Evolutionary conservation across 2,797 vertebrate genomes (phyloP).

Genomic region (Brachyrhaphis roseni): DNA sequence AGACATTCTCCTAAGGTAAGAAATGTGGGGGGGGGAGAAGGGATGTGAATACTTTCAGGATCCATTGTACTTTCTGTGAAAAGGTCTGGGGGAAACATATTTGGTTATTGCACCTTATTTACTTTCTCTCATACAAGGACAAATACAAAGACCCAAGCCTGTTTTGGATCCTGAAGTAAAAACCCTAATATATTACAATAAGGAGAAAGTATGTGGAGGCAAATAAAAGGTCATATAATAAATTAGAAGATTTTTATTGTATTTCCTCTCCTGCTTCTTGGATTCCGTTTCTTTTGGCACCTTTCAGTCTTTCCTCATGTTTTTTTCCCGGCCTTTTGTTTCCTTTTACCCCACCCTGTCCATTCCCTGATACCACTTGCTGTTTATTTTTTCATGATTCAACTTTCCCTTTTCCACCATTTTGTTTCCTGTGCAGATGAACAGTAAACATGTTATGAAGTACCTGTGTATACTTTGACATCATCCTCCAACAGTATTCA

Average conservation of each 20-base stretch:
- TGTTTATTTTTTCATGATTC: slow-evolving; percentile 22
- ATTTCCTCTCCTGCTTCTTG: slow-evolving; percentile 25
- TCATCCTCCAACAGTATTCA: slow-evolving; percentile 29
- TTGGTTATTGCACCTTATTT: slow-evolving; percentile 48
- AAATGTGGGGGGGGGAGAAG: neutral
- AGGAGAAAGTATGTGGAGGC: slow-evolving; percentile 5
- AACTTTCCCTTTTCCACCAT: slow-evolving; percentile 38
- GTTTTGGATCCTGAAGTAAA: slow-evolving; percentile 5
- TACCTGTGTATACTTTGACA: slow-evolving; percentile 28
- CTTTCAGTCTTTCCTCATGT: slow-evolving; percentile 19
- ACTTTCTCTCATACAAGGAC: slow-evolving; percentile 22
- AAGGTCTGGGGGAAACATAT: slow-evolving; percentile 19
- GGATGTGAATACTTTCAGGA: neutral
- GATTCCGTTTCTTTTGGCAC: slow-evolving; percentile 33
- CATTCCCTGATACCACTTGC: slow-evolving; percentile 38
- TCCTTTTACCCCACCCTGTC: neutral
- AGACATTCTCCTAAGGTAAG: neutral
- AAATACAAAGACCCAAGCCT: slow-evolving; percentile 17
- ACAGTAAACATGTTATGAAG: slow-evolving; percentile 18
- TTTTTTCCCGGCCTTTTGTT: neutral
- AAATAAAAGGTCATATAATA: slow-evolving; percentile 23
- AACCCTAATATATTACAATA: slow-evolving; percentile 22
- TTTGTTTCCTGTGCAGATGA: slow-evolving; percentile 9
- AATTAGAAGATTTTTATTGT: slow-evolving; percentile 26
- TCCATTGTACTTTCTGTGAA: neutral